Conservation (phyloP, 2,113 vertebrate species). For the Cinclus mexicanus region DNA sequence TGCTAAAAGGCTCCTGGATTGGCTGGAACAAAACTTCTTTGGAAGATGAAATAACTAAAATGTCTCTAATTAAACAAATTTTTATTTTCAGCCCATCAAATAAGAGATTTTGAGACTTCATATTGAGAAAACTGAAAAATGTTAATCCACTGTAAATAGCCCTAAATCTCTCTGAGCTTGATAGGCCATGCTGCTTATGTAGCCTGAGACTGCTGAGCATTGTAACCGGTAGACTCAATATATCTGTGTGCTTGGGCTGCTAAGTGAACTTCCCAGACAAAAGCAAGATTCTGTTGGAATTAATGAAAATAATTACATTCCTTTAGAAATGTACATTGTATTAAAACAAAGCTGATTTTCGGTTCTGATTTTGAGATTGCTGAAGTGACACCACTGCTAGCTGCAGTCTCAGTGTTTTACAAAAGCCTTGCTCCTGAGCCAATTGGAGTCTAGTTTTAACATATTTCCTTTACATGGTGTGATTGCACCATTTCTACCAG, state of each 20-base stretch:
- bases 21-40: background rate
- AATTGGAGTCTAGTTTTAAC: background rate
- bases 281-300: background rate
- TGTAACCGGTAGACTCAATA: background rate
- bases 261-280: background rate
- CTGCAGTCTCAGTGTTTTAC: background rate
- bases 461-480: background rate
- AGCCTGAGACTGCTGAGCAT: background rate
- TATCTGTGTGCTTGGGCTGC: background rate
- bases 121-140: background rate
- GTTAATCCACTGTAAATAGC: background rate
- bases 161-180: background rate
- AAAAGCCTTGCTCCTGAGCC: background rate
- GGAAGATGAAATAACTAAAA: background rate
- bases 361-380: background rate
- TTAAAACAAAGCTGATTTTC: background rate
- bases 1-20: background rate
- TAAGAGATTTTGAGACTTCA: background rate
- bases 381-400: background rate
- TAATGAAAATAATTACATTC: background rate
- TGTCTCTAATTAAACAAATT: background rate
- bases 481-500: background rate
- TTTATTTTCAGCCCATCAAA: background rate
- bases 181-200: background rate
- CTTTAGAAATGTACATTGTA: background rate